These are phyloP conservation scores for Hylaeus volcanicus DNA, from an alignment of 1,140 invertebrate genomes.

Conservation along the genomic window DNA sequence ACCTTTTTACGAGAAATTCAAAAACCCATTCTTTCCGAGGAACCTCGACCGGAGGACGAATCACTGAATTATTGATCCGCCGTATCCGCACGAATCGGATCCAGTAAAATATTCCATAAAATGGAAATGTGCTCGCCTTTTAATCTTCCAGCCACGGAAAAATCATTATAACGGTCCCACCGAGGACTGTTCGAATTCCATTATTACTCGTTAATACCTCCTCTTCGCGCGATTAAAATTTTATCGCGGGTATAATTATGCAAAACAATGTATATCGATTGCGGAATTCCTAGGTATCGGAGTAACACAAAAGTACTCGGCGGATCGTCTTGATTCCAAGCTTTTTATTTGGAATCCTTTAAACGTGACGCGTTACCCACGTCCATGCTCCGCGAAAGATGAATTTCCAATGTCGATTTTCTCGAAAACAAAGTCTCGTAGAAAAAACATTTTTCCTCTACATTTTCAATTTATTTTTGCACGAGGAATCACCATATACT, in stretches of 20 bases:
- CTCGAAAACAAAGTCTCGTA: too few species aligned
- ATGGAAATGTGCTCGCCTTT: slow-evolving; percentile 34
- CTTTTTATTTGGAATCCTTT: too few species aligned
- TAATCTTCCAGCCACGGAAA: slow-evolving; percentile 13
- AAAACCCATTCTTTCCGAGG: slow-evolving; percentile 30
- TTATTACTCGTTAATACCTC: slow-evolving; percentile 8
- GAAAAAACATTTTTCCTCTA: too few species aligned
- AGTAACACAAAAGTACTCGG: too few species aligned
- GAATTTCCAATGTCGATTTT: too few species aligned
- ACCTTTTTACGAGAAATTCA: slow-evolving; percentile 29
- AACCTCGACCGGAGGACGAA: neutral
- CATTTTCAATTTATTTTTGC: too few species aligned
- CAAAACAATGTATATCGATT: neutral
- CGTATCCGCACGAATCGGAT: slow-evolving; percentile 14
- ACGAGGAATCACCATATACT: too few species aligned
- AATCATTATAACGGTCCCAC: slow-evolving; percentile 12
- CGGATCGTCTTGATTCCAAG: too few species aligned
- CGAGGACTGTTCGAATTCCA: neutral
- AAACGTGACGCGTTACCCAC: too few species aligned
- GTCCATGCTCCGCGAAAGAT: too few species aligned
- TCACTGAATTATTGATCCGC: slow-evolving; percentile 42
- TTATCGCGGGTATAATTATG: neutral
- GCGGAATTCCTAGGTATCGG: too few species aligned
- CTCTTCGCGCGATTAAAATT: slow-evolving; percentile 1
- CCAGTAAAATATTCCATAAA: slow-evolving; percentile 41